These are phyloP conservation scores for Sinocyclocheilus anophthalmus DNA, from an alignment of 2,113 vertebrate genomes.

Conservation along the genomic window DNA sequence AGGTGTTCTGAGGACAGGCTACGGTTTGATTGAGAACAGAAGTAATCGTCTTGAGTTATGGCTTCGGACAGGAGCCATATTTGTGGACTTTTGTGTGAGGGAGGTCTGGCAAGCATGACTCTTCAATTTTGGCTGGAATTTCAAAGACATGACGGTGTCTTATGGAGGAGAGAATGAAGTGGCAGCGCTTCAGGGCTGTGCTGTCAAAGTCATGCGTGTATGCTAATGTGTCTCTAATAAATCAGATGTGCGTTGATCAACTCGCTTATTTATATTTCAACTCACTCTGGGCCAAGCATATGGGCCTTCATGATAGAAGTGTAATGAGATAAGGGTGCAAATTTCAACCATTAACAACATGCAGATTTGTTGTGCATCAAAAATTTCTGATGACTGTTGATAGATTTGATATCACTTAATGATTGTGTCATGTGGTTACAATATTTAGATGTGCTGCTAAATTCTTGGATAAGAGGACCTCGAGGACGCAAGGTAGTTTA, in stretches of 20 bases:
- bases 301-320: not conserved
- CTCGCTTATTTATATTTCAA: no score
- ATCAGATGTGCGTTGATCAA: not conserved
- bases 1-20: slow-evolving; percentile 27
- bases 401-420: not conserved
- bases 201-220: slow-evolving; percentile 3
- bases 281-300: not conserved
- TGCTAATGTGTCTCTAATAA: slow-evolving; percentile 7
- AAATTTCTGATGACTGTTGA: not conserved
- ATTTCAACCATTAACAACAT: not conserved
- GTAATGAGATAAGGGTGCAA: not conserved
- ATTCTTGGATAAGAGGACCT: not conserved
- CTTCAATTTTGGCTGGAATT: slow-evolving; percentile 3
- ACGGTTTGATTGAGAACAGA: slow-evolving; percentile 18
- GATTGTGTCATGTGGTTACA: slow-evolving; percentile 1
- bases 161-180: slow-evolving; percentile 2
- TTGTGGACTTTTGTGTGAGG: slow-evolving; percentile 5
- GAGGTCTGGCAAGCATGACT: slow-evolving; percentile 15
- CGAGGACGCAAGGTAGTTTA: no score
- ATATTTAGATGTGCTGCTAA: not conserved
- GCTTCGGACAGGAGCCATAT: slow-evolving; percentile 20
- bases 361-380: not conserved
- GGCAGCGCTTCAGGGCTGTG: not conserved
- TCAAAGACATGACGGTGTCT: slow-evolving; percentile 3
- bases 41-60: slow-evolving; percentile 4